These are phyloP conservation scores for Rhopalosiphum maidis DNA, from an alignment of 1,140 invertebrate species.

Conservation along the genomic window DNA sequence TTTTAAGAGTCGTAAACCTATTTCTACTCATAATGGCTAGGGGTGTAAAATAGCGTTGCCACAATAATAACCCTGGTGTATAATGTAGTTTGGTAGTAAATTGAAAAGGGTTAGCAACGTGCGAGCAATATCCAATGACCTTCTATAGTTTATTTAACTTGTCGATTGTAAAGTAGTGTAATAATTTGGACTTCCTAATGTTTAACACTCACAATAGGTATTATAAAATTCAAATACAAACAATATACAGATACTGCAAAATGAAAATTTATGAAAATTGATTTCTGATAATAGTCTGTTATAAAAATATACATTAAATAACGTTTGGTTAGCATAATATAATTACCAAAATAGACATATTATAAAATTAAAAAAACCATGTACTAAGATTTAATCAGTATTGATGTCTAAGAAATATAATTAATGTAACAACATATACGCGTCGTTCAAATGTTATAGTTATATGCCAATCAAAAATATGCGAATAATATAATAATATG, in stretches of 20 bases:
- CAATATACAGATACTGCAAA: background rate
- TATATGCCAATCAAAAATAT: background rate
- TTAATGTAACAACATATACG: no score
- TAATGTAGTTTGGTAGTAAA: conserved; percentile 16
- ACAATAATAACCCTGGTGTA: conserved; percentile 19
- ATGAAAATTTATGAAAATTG: background rate
- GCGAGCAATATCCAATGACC: background rate
- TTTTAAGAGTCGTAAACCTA: conserved; percentile 2
- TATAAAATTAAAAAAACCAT: background rate
- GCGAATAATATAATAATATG: background rate
- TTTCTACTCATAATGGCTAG: background rate
- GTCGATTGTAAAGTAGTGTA: background rate
- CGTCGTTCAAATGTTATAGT: no score
- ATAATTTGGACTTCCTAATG: background rate
- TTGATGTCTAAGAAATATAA: background rate
- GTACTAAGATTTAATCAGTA: background rate
- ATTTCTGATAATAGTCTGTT: background rate
- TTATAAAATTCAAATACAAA: background rate
- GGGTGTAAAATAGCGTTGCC: background rate
- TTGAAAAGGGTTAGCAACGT: conserved; percentile 33
- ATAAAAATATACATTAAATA: background rate
- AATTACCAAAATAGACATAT: background rate
- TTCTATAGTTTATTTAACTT: background rate
- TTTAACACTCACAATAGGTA: background rate
- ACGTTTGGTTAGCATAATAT: background rate